These are phyloP conservation scores for Yponomeuta sedellus DNA, from an alignment of 2,888 invertebrate genomes.

Conservation along the genomic window DNA sequence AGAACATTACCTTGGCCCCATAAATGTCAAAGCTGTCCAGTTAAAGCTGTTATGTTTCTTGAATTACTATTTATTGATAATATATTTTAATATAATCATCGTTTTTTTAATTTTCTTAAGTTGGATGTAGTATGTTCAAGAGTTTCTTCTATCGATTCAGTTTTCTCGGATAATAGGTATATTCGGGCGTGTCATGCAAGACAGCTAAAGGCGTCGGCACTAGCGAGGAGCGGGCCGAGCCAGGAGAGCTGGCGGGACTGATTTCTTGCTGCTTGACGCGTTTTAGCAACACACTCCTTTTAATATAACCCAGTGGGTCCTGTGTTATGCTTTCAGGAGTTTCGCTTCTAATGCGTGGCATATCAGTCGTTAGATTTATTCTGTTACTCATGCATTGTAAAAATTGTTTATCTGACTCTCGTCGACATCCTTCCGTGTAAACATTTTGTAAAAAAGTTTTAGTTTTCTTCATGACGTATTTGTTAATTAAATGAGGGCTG, in stretches of 20 bases:
- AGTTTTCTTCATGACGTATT: background rate
- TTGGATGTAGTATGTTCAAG: too few relatives aligned
- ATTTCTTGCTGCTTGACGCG: background rate
- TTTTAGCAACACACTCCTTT: background rate
- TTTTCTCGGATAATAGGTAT: conserved; percentile 23
- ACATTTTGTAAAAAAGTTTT: background rate
- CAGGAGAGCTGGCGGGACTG: background rate
- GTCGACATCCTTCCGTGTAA: background rate
- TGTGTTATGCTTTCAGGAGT: background rate
- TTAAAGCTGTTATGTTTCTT: too few relatives aligned
- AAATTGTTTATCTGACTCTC: conserved; percentile 1
- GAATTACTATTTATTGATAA: background rate
- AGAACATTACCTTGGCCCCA: conserved; percentile 63
- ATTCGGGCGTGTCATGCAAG: conserved; percentile 21
- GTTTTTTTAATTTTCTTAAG: background rate
- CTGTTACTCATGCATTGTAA: background rate
- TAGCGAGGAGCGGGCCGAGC: background rate
- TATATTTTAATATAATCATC: background rate
- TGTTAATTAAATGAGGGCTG: background rate
- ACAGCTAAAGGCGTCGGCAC: background rate
- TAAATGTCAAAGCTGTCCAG: too few relatives aligned
- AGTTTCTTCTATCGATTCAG: conserved; percentile 18
- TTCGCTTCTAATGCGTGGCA: background rate
- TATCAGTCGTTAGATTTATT: background rate
- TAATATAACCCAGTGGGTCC: conserved; percentile 23